Percentiles rank a stretch among this genome's conserved stretches.
Conservation (phyloP, 2,888 invertebrate species). For the Platerodrilus igneus region DNA sequence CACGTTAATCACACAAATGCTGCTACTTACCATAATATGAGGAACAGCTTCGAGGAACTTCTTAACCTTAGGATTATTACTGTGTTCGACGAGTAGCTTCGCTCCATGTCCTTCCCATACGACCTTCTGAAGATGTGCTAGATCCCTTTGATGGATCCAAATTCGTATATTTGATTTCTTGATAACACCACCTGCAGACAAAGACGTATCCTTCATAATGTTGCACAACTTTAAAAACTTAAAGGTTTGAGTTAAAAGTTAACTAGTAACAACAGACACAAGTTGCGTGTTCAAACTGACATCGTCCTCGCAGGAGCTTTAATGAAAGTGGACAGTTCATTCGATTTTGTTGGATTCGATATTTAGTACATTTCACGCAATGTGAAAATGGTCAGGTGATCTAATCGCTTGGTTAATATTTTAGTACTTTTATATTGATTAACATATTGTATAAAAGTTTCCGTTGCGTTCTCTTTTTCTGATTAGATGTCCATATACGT, state of each 20-base stretch:
- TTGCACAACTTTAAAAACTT: not conserved
- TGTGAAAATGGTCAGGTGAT: conserved; percentile 39
- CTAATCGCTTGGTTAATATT: conserved; percentile 41
- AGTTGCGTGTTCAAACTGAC: conserved; percentile 15
- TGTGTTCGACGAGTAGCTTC: conserved; percentile 75
- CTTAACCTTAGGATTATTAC: conserved; percentile 76
- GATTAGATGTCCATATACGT: too few species aligned
- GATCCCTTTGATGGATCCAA: conserved; percentile 92
- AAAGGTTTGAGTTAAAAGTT: not conserved
- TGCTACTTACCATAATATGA: conserved; percentile 80
- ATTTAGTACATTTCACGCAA: conserved; percentile 23
- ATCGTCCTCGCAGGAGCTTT: conserved; percentile 15
- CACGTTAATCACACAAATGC: too few species aligned
- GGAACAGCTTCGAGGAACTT: conserved; percentile 91
- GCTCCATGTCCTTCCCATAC: conserved; percentile 88
- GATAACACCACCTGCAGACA: conserved; percentile 63
- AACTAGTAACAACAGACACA: conserved; percentile 6
- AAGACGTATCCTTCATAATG: conserved; percentile 25
- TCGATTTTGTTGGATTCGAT: conserved; percentile 21
- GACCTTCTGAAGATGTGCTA: conserved; percentile 79
- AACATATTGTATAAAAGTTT: conserved; percentile 25
- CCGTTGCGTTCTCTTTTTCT: too few species aligned
- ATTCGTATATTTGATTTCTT: conserved; percentile 79
- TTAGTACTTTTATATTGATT: conserved; percentile 41
- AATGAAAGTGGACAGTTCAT: conserved; percentile 16